Evolutionary conservation across 92 coral and sea anemone genomes (phyloP).

Genomic region (Phymanthus crucifer): DNA sequence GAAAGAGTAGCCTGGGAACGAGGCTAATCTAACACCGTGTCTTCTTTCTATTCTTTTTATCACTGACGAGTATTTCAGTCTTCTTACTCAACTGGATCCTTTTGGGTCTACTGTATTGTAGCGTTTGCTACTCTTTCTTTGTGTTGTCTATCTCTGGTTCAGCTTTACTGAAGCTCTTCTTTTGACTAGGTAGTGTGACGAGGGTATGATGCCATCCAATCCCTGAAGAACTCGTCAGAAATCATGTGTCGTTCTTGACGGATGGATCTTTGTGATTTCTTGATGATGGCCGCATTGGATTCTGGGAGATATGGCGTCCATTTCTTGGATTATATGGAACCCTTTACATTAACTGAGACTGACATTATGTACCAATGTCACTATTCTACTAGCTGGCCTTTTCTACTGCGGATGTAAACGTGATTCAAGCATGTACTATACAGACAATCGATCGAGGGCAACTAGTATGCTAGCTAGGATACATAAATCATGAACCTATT

Average conservation of each 20-base stretch:
- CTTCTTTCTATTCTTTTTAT: too few species aligned
- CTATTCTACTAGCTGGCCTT: too few species aligned
- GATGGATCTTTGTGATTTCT: not conserved
- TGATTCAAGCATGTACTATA: too few species aligned
- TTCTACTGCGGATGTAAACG: too few species aligned
- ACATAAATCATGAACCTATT: not conserved
- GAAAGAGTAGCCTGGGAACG: too few species aligned
- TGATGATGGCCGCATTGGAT: not conserved
- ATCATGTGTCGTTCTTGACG: not conserved
- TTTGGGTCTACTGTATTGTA: not conserved
- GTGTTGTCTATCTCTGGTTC: not conserved
- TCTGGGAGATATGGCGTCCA: not conserved
- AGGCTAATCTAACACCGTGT: too few species aligned
- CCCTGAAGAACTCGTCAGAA: not conserved
- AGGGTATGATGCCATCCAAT: constrained; percentile 33
- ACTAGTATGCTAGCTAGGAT: not conserved
- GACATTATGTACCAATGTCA: too few species aligned
- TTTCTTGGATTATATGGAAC: not conserved
- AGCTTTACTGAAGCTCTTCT: constrained; percentile 44
- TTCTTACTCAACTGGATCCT: not conserved
- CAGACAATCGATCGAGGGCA: too few species aligned
- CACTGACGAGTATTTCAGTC: too few species aligned
- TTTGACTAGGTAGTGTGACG: constrained; percentile 48
- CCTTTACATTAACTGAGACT: not conserved
- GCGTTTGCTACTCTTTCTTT: not conserved